phyloP scores from a whole-genome alignment of 2,113 vertebrate species.

The Hydrolagus affinis region DNA sequence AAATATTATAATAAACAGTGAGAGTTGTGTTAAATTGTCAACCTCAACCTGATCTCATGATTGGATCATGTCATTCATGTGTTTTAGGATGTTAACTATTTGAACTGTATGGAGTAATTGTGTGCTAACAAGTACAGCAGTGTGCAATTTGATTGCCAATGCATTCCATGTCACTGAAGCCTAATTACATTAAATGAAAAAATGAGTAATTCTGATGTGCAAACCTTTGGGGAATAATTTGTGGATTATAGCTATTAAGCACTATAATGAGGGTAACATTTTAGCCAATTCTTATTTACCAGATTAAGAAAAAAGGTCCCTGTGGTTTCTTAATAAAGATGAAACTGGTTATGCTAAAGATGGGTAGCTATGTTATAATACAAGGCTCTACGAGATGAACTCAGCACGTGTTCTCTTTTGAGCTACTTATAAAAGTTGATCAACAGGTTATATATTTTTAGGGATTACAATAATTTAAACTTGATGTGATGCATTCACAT shows the following conservation, averaged over 20 bases:
- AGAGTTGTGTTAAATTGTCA: neutral
- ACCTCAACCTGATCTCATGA: neutral
- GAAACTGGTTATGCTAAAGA: too few relatives aligned
- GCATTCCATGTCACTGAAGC: neutral
- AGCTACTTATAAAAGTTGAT: neutral
- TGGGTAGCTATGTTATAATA: neutral
- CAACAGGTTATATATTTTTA: neutral
- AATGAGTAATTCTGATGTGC: constrained; percentile 1
- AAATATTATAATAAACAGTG: neutral
- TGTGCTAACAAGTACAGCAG: neutral
- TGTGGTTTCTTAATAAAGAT: neutral
- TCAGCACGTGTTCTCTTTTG: neutral
- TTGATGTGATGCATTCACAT: too few relatives aligned
- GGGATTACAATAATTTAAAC: neutral
- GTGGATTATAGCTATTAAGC: neutral
- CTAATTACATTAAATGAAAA: neutral
- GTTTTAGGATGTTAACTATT: neutral
- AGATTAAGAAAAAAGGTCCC: neutral
- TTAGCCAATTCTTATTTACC: neutral
- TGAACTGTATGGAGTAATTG: neutral
- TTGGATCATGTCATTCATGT: neutral
- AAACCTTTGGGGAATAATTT: constrained; percentile 2
- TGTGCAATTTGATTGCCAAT: neutral
- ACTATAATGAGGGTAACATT: neutral
- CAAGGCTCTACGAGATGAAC: neutral